Evolutionary conservation across 2,888 invertebrate species (phyloP).

Genomic region (Leucophenga maculata): DNA sequence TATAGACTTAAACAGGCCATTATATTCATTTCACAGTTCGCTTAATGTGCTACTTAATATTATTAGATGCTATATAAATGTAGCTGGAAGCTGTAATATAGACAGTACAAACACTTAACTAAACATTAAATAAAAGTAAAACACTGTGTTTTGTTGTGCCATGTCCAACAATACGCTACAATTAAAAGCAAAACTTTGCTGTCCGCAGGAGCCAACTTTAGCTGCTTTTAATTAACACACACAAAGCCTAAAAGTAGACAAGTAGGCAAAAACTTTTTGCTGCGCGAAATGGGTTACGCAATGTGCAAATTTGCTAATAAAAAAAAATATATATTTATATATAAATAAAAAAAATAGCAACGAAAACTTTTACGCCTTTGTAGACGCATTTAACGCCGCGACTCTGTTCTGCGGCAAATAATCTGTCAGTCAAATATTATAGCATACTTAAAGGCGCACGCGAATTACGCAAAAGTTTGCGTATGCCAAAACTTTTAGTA

Average conservation of each 20-base stretch:
- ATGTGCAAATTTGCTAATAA: not conserved
- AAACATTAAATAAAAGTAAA: too few relatives aligned
- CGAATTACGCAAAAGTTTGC: too few relatives aligned
- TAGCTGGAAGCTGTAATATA: too few relatives aligned
- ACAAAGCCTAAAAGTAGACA: slow-evolving; percentile 1
- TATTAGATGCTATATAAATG: not conserved
- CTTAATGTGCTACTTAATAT: slow-evolving; percentile 2
- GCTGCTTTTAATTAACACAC: slow-evolving; percentile 5
- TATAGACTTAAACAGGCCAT: too few relatives aligned
- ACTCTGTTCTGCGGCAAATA: not conserved
- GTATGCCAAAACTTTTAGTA: not conserved
- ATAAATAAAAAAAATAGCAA: not conserved
- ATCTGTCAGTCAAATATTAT: slow-evolving; percentile 8
- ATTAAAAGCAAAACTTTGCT: not conserved
- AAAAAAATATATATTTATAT: not conserved
- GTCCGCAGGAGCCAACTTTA: not conserved
- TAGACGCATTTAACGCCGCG: not conserved
- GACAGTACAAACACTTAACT: too few relatives aligned
- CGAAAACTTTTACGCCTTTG: not conserved
- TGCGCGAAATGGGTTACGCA: not conserved
- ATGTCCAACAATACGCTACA: too few relatives aligned
- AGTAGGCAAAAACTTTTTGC: slow-evolving; percentile 1
- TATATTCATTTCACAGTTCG: not conserved
- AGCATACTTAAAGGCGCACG: slow-evolving; percentile 3
- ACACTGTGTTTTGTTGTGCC: too few relatives aligned